phyloP scores from a whole-genome alignment of 2,888 invertebrate species.

The Leptothorax acervorum region DNA sequence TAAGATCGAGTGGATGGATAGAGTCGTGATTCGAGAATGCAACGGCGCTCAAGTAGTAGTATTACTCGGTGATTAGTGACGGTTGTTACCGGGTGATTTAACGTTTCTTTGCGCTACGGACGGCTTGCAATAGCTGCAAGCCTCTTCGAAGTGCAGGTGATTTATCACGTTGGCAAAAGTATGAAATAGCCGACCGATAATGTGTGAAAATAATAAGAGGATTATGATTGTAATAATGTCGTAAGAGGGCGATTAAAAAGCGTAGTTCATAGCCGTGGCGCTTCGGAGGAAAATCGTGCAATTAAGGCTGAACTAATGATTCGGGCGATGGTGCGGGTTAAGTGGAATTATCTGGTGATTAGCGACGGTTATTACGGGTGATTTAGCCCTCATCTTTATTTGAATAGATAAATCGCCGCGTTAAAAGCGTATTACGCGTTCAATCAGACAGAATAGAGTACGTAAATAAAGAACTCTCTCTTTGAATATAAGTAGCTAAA shows the following conservation, averaged over 20 bases:
- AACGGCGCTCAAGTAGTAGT: constrained; percentile 25
- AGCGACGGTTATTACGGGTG: constrained; percentile 45
- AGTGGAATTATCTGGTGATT: constrained; percentile 50
- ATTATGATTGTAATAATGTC: constrained; percentile 29
- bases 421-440: constrained; percentile 36
- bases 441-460: background rate
- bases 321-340: constrained; percentile 31
- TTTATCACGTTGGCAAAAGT: constrained; percentile 36
- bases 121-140: background rate
- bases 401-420: constrained; percentile 29
- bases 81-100: constrained; percentile 39
- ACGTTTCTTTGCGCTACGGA: constrained; percentile 17
- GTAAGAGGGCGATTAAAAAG: constrained; percentile 40
- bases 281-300: constrained; percentile 18
- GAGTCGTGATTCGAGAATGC: constrained; percentile 30
- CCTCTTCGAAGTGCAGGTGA: background rate
- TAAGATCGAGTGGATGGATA: constrained; percentile 47
- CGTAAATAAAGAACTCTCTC: background rate
- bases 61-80: constrained; percentile 42
- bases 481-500: background rate
- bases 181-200: constrained; percentile 6
- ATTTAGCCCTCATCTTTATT: constrained; percentile 43
- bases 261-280: background rate
- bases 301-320: constrained; percentile 45
- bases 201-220: constrained; percentile 34